Evolutionary conservation across 2,888 invertebrate species (phyloP).

Genomic region (Drosophila merina): DNA sequence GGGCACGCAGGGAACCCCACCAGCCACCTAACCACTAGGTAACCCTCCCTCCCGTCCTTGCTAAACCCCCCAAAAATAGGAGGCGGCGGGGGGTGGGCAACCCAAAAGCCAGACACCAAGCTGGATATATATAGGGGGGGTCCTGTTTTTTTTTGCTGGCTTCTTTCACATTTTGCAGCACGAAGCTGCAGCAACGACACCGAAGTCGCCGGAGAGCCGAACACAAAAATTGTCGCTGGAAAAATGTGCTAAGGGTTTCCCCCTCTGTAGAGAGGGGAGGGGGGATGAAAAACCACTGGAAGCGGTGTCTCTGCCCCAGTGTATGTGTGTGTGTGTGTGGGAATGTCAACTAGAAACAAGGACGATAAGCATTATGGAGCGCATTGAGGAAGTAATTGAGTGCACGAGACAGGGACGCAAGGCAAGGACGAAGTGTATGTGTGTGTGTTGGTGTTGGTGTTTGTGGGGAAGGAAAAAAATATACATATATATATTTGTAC

Average conservation of each 20-base stretch:
- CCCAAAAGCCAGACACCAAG: conserved; percentile 56
- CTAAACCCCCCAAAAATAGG: background rate
- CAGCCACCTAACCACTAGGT: conserved; percentile 2
- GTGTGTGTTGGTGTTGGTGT: conserved; percentile 27
- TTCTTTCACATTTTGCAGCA: conserved; percentile 63
- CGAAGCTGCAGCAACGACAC: conserved; percentile 66
- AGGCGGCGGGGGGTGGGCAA: background rate
- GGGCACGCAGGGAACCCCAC: conserved; percentile 54
- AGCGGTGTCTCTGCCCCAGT: conserved; percentile 22
- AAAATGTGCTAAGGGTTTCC: conserved; percentile 74
- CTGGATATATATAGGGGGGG: conserved; percentile 33
- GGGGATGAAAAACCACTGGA: conserved; percentile 17
- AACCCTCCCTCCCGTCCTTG: conserved; percentile 1
- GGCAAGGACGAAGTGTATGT: conserved; percentile 53
- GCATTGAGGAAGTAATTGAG: conserved; percentile 82
- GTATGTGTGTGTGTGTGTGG: conserved; percentile 72
- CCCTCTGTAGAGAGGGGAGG: background rate
- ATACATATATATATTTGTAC: conserved; percentile 41
- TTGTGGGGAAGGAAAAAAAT: conserved; percentile 29
- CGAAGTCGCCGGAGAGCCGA: conserved; percentile 62
- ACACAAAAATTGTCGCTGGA: conserved; percentile 79
- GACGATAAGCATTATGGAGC: conserved; percentile 81
- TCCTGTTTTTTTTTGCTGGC: background rate
- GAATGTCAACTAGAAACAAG: conserved; percentile 81
- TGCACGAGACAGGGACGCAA: conserved; percentile 72